A percentile compares a stretch with the other conserved stretches of the same genome.
phyloP scores from a whole-genome alignment of 2,797 vertebrate species.

The Danio tinwini region DNA sequence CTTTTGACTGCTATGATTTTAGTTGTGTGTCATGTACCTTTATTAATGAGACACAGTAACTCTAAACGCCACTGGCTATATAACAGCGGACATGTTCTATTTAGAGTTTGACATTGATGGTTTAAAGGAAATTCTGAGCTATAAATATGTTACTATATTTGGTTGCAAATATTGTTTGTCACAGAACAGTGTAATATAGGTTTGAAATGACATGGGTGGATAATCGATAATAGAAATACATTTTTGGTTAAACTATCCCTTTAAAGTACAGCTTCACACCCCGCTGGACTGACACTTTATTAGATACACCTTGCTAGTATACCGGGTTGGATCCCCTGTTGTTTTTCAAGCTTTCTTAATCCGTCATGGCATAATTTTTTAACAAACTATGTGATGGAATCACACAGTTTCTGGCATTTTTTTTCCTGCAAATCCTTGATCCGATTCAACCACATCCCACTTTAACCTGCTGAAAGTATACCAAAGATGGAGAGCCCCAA shows the following conservation, averaged over 20 bases:
- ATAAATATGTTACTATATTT: background rate
- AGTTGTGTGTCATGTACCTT: slow-evolving; percentile 27
- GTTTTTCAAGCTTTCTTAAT: no score
- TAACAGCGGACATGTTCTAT: background rate
- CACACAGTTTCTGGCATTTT: no score
- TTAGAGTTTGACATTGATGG: slow-evolving; percentile 13
- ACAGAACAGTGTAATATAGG: background rate
- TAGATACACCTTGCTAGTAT: no score
- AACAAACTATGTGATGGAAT: no score
- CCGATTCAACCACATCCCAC: no score
- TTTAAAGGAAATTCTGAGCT: slow-evolving; percentile 11
- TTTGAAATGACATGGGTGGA: background rate
- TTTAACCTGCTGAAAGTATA: no score
- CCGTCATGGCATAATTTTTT: no score
- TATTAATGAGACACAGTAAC: slow-evolving; percentile 18
- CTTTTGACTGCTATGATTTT: slow-evolving; percentile 49
- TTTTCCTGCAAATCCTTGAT: no score
- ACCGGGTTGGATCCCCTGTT: no score
- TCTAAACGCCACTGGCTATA: slow-evolving; percentile 2
- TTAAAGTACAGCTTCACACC: background rate
- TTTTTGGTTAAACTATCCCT: background rate
- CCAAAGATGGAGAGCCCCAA: no score
- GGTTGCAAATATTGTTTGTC: background rate
- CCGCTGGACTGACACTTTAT: no score
- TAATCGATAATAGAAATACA: no score